Evolutionary conservation across 2,113 vertebrate species (phyloP).

Genomic region (Barnardius zonarius): DNA sequence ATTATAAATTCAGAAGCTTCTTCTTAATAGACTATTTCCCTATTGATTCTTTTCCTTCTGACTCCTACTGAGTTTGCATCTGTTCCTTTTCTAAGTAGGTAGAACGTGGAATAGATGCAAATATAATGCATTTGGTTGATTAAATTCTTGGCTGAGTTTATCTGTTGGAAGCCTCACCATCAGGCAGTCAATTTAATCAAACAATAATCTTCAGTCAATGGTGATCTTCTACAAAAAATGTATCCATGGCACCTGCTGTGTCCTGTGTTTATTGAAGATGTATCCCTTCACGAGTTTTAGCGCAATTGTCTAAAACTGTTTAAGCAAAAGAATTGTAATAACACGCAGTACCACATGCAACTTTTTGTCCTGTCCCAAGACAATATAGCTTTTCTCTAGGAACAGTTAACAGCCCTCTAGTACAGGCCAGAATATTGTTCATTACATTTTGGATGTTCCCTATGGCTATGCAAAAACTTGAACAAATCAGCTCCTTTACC

Average conservation of each 20-base stretch:
- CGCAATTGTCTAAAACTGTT: background rate
- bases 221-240: constrained; percentile 5
- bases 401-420: background rate
- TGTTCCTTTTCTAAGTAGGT: constrained; percentile 55
- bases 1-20: constrained; percentile 57
- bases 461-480: background rate
- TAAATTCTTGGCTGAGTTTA: constrained; percentile 57
- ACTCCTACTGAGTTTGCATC: constrained; percentile 59
- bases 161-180: constrained; percentile 42
- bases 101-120: constrained; percentile 53
- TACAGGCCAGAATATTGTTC: constrained; percentile 19
- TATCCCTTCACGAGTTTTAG: background rate
- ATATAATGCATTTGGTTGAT: constrained; percentile 64
- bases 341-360: background rate
- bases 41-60: constrained; percentile 42
- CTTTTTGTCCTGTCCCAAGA: background rate
- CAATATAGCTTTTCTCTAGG: background rate
- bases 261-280: constrained; percentile 21
- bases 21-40: constrained; percentile 55
- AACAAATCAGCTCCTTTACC: background rate
- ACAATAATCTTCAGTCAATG: constrained; percentile 52
- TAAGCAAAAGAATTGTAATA: constrained; percentile 6
- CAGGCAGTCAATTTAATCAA: constrained; percentile 57
- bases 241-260: background rate
- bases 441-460: constrained; percentile 17